Base-by-base conservation (phyloP, 2,888 invertebrate species). In the Drosophila barbarae region DNA sequence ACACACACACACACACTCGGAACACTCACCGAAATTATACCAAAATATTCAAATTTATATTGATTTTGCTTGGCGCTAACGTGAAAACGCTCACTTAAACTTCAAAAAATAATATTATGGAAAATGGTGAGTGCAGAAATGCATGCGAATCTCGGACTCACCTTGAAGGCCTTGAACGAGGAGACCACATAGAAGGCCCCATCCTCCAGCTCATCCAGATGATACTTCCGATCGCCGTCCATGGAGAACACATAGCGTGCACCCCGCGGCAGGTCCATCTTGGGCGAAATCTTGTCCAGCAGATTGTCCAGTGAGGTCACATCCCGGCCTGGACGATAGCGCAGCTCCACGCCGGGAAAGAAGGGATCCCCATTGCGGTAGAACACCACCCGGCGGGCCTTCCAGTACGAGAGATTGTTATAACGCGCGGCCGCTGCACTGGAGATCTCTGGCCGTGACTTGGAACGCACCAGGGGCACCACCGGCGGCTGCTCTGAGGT, bases 291-390 rank as follows among this genome's bases (percentile, higher is more conserved):
- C 87, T 96, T 94, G 87, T 96, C 96, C 80, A 97, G 91, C 42
- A 98, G 90, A 15, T 94, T 94, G 85, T 97, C 96, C 90, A 98
- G 90, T 13, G 94, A 95, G 41, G 94, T 94, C 83, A 98, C 94
- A 86, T 96, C 96, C 66, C 96, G 92, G 2, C 96, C 96, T 0
- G 96, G 96, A 72, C 96, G 95, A 87, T 98, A 96, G 77, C 95
- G 92, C 87, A 95, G 94, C 89, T 96, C 96, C 36, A 96, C 93
- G 0, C 97, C 97, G 15, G 95, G 96, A 87, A 95, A 96, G 87
- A 96, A 96, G 0, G 96, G 95, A 87, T 98, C 97, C 4, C 98
- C 98, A 91, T 98, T 98, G 87, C 96, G 93, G 90, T 95, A 98
- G 90, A 98, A 97, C 2, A 95, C 94, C 61, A 97, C 95, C 53